Evolutionary conservation across 1,140 invertebrate genomes (phyloP).

Genomic region (Caerostris extrusa): DNA sequence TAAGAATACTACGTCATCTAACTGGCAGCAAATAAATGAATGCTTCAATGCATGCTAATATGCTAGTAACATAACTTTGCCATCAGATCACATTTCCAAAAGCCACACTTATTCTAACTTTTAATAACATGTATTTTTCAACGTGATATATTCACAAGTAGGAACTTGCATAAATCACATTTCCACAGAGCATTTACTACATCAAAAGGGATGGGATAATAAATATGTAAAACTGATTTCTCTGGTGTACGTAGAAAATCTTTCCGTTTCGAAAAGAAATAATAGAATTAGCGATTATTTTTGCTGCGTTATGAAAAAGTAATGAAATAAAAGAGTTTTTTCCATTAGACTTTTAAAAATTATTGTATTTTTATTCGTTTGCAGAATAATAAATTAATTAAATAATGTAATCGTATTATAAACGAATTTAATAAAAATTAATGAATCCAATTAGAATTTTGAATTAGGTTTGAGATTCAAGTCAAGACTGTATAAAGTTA

Average conservation of each 20-base stretch:
- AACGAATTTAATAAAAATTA: too few species aligned
- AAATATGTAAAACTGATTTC: background rate
- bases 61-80: background rate
- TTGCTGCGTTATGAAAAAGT: too few species aligned
- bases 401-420: too few species aligned
- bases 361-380: too few species aligned
- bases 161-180: background rate
- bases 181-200: background rate
- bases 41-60: background rate
- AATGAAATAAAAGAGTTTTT: too few species aligned
- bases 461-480: too few species aligned
- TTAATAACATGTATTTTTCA: background rate
- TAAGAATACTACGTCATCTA: background rate
- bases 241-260: background rate
- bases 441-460: too few species aligned
- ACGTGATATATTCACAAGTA: background rate
- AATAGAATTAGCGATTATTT: background rate
- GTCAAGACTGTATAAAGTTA: too few species aligned
- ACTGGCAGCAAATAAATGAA: background rate
- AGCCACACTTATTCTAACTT: too few species aligned
- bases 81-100: background rate
- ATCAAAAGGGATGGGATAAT: conserved; percentile 23
- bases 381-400: too few species aligned
- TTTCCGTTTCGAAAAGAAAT: background rate
- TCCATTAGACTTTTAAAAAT: too few species aligned